These are phyloP conservation scores for Pyrocephalus nanus DNA, from an alignment of 2,797 vertebrate genomes.

Conservation along the genomic window DNA sequence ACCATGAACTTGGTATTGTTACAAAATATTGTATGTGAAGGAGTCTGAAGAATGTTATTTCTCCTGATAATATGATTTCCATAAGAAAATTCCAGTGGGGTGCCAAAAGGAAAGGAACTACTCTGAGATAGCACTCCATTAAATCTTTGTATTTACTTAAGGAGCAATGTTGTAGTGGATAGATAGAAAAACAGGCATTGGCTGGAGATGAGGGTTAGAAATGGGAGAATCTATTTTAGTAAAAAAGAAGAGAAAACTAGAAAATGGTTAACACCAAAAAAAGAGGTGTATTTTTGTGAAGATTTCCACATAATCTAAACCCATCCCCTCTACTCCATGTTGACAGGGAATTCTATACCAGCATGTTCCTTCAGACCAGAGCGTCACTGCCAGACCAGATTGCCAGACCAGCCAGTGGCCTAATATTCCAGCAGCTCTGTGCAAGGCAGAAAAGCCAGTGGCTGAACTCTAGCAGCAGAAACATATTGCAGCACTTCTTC, in stretches of 20 bases:
- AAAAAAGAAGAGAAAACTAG: not conserved
- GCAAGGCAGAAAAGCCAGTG: not conserved
- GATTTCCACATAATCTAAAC: not conserved
- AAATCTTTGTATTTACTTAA: not conserved
- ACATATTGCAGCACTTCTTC: not conserved
- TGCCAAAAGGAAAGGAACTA: not conserved
- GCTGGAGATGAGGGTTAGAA: not conserved
- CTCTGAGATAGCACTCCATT: not conserved
- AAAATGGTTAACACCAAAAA: not conserved
- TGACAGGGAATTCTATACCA: not conserved
- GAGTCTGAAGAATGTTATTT: not conserved
- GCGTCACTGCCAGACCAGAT: not conserved
- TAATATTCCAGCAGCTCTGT: not conserved
- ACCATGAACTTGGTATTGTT: not conserved
- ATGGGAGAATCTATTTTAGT: not conserved
- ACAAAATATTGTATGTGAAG: not conserved
- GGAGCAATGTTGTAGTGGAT: not conserved
- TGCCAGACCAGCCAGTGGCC: not conserved
- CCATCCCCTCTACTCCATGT: not conserved
- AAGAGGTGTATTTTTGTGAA: not conserved
- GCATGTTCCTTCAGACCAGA: not conserved
- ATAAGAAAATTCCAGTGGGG: not conserved
- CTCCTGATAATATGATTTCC: not conserved
- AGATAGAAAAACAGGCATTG: not conserved
- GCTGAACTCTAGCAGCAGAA: not conserved